Percentiles rank a stretch among this genome's conserved stretches.
Conservation (phyloP, 2,113 vertebrate species). For the Opisthocomus hoazin region DNA sequence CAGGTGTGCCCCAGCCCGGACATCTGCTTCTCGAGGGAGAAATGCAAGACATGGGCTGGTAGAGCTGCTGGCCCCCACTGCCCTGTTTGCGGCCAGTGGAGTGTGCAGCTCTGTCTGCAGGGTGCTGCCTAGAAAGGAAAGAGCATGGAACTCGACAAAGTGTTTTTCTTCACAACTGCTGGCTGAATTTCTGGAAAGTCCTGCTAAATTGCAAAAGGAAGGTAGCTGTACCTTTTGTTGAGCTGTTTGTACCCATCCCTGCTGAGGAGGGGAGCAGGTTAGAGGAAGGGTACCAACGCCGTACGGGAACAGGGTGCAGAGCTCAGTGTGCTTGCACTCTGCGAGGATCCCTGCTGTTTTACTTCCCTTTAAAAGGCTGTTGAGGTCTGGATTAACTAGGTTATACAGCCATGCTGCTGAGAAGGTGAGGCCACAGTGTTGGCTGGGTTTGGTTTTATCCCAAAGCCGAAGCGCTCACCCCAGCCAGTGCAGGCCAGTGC, state of each 20-base stretch:
- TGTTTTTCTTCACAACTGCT: neutral
- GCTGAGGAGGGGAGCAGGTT: neutral
- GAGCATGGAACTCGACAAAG: neutral
- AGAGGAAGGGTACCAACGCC: neutral
- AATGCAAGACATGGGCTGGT: neutral
- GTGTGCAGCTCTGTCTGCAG: neutral
- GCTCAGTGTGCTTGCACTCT: neutral
- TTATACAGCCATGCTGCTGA: neutral
- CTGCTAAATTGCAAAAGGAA: neutral
- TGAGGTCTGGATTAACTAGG: neutral
- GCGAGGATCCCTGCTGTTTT: neutral
- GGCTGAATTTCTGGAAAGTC: neutral
- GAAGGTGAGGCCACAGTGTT: neutral
- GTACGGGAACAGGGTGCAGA: rapidly evolving
- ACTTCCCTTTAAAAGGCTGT: neutral
- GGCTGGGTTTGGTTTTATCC: neutral
- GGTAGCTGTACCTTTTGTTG: neutral
- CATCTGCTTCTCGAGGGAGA: neutral
- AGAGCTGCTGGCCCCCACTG: neutral
- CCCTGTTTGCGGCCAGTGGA: rapidly evolving
- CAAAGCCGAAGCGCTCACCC: neutral
- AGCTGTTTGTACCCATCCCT: rapidly evolving
- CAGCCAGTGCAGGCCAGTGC: neutral
- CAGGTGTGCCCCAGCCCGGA: neutral
- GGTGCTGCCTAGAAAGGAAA: neutral